Evolutionary conservation across 2,797 vertebrate species (phyloP), one percentile per base, ranked within the genome.

Genomic region (Nyctalus aviator): DNA sequence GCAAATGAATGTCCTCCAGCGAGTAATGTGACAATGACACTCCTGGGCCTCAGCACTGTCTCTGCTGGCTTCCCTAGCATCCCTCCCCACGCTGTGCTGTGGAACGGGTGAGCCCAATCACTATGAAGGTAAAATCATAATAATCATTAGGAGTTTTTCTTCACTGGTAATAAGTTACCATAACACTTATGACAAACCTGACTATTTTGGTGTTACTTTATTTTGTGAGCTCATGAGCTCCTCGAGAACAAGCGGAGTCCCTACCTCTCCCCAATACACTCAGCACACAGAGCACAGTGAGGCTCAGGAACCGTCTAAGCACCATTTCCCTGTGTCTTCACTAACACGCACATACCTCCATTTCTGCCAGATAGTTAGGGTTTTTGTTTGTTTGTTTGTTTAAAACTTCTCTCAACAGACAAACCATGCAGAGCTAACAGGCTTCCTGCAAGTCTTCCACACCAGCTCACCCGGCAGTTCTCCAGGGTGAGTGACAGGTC

Each of bases 281-380:
- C 7, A 18, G 18, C 8, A 48, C 11, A 37, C 6, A 30, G 0
- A 1, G 8, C 55, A 27, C 0, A 72, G 1, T 3, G 41, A 7
- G 12, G 1, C 5, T 84, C 4, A 7, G 44, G 10, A 35, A 78
- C 9, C 32, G 35, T 3, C 4, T 30, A 53, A 62, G 35, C 46
- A 10, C 32, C 17, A 32, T 53, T 46, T 32, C 82, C 11, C 21
- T 27, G 1, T 53, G 32, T 84, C 78, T 68, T 73, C 14, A 50
- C 41, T 85, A 32, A 73, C 5, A 62, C 35, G 12, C 2, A 30
- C 48, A 15, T 68, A 83, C 23, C 2, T 76, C 57, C 48, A 25
- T 81, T 93, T 96, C 20, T 81, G 48, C 37, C 15, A 37, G 6
- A 27, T 8, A 57, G 91, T 3, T 50, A 41, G 21, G 1, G 37